Evolutionary conservation across 2,888 invertebrate species (phyloP).

Genomic region (Eupsilia transversa): DNA sequence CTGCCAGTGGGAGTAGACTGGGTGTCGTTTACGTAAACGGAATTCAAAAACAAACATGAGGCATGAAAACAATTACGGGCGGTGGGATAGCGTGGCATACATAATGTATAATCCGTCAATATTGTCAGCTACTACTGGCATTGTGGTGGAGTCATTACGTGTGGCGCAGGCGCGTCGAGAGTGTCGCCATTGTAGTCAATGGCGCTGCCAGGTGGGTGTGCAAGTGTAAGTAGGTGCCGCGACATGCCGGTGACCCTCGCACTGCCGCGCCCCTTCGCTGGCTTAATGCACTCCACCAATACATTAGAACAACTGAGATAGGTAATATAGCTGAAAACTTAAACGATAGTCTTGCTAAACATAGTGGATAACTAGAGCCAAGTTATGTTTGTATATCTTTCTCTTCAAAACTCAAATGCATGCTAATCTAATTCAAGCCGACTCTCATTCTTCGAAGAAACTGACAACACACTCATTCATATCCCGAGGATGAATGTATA

Average conservation of each 20-base stretch:
- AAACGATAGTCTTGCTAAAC: background rate
- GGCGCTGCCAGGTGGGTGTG: slow-evolving; percentile 87
- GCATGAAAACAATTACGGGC: slow-evolving; percentile 80
- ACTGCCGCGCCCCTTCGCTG: slow-evolving; percentile 59
- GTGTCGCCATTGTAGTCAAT: slow-evolving; percentile 88
- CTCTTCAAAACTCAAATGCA: background rate
- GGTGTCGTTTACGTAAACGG: slow-evolving; percentile 70
- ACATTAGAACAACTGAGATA: slow-evolving; percentile 8
- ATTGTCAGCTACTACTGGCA: slow-evolving; percentile 85
- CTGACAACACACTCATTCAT: slow-evolving; percentile 45
- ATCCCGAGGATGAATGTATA: slow-evolving; percentile 42
- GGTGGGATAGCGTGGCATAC: slow-evolving; percentile 76
- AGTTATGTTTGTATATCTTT: background rate
- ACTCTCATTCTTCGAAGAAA: slow-evolving; percentile 28
- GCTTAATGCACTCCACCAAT: slow-evolving; percentile 28
- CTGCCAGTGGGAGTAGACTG: slow-evolving; percentile 46
- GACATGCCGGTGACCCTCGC: slow-evolving; percentile 81
- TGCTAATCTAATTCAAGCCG: slow-evolving; percentile 25
- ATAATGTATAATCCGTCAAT: slow-evolving; percentile 85
- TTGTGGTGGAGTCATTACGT: slow-evolving; percentile 84
- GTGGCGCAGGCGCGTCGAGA: slow-evolving; percentile 79
- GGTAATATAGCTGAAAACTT: background rate
- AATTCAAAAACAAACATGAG: slow-evolving; percentile 73
- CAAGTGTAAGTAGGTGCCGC: slow-evolving; percentile 84
- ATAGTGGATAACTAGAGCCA: background rate